Percentiles rank a stretch among this genome's conserved stretches.
phyloP scores from a whole-genome alignment of 2,888 invertebrate genomes.

The Phanerotoma sp. region DNA sequence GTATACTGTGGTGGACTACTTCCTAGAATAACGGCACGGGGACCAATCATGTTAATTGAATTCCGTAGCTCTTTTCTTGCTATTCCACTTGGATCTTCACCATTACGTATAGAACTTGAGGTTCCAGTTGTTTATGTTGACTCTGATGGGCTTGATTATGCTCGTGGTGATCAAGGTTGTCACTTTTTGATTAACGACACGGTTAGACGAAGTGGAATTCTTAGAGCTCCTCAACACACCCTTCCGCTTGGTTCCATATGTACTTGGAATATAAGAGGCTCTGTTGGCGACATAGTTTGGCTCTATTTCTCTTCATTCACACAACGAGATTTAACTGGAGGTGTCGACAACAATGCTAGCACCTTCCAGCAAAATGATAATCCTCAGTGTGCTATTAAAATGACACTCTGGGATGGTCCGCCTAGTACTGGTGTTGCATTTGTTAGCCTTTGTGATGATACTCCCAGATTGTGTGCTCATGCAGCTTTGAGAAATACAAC shows the following conservation, averaged over 20 bases:
- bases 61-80: constrained; percentile 85
- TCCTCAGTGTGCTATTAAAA: constrained; percentile 44
- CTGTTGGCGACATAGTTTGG: constrained; percentile 80
- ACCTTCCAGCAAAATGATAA: constrained; percentile 35
- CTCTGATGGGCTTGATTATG: constrained; percentile 83
- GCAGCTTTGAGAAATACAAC: constrained; percentile 72
- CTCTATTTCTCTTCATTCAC: constrained; percentile 84
- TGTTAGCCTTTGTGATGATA: constrained; percentile 60
- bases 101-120: constrained; percentile 79
- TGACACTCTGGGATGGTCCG: constrained; percentile 53
- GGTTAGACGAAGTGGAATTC: constrained; percentile 69
- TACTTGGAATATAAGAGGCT: constrained; percentile 81
- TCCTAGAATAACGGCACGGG: constrained; percentile 72
- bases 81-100: constrained; percentile 72
- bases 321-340: constrained; percentile 69
- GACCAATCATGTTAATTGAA: constrained; percentile 83
- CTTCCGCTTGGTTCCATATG: constrained; percentile 85
- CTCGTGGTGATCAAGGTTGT: constrained; percentile 60
- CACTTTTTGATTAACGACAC: constrained; percentile 58
- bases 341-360: constrained; percentile 39
- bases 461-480: constrained; percentile 81
- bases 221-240: constrained; percentile 80
- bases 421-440: constrained; percentile 47
- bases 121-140: constrained; percentile 88
- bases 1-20: constrained; percentile 88